phyloP scores from a whole-genome alignment of 2,113 vertebrate genomes.

The Clinocottus analis region DNA sequence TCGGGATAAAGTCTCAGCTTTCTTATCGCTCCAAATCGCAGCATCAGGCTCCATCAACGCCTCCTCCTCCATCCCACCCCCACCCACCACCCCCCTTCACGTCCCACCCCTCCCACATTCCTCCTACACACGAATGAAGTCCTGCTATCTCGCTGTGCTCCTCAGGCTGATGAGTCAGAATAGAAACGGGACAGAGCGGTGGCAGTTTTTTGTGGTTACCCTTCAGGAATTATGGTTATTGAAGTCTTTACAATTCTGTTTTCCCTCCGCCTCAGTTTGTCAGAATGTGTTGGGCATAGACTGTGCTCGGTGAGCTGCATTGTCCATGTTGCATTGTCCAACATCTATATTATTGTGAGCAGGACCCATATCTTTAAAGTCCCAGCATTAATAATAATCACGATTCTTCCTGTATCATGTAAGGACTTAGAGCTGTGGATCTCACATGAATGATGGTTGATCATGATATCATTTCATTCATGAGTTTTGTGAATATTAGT shows the following conservation, averaged over 20 bases:
- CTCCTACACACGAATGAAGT: constrained; percentile 34
- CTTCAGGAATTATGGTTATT: constrained; percentile 15
- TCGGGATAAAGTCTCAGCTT: constrained; percentile 22
- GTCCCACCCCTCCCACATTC: background rate
- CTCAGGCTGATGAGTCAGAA: constrained; percentile 1
- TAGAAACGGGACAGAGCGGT: background rate
- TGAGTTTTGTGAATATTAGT: no score
- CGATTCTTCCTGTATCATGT: background rate
- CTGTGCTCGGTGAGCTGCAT: background rate
- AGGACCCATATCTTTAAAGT: background rate
- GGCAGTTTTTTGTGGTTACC: background rate
- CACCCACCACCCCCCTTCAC: no score
- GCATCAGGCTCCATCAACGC: constrained; percentile 30
- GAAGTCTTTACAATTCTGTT: constrained; percentile 15
- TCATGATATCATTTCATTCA: background rate
- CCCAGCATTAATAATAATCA: no score
- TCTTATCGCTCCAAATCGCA: constrained; percentile 45
- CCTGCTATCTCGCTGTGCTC: constrained; percentile 12
- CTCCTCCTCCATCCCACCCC: background rate
- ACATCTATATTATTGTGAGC: background rate
- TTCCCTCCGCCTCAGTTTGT: background rate
- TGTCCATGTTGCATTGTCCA: background rate
- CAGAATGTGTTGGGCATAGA: background rate
- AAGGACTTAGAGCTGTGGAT: background rate
- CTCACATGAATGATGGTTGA: background rate